Conservation (phyloP, 2,888 invertebrate species). For the Parelbella ahira region DNA sequence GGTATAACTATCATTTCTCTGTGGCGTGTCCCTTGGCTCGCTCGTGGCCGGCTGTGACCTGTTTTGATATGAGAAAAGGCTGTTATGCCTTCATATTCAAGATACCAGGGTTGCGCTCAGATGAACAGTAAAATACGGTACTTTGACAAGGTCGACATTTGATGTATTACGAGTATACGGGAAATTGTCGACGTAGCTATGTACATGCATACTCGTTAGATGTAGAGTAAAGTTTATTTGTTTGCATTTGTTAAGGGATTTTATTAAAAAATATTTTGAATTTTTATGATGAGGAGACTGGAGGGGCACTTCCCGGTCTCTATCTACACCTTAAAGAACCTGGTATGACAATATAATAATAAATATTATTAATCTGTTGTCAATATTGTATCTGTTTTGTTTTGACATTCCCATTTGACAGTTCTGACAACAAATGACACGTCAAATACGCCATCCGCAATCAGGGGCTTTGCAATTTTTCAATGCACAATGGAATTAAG, state of each 20-base stretch:
- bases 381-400: too few relatives aligned
- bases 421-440: constrained; percentile 3
- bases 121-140: constrained; percentile 23
- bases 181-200: too few relatives aligned
- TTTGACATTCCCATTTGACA: background rate
- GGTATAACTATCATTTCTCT: constrained; percentile 22
- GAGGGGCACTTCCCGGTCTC: too few relatives aligned
- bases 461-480: constrained; percentile 18
- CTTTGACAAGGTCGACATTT: constrained; percentile 17
- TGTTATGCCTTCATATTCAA: constrained; percentile 24
- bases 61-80: constrained; percentile 24
- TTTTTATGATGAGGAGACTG: too few relatives aligned
- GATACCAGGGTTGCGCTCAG: constrained; percentile 19
- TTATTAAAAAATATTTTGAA: too few relatives aligned
- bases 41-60: constrained; percentile 22
- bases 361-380: too few relatives aligned
- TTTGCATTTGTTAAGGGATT: too few relatives aligned
- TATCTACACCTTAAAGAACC: too few relatives aligned
- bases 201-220: too few relatives aligned
- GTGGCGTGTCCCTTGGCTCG: constrained; percentile 20
- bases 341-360: too few relatives aligned
- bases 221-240: too few relatives aligned
- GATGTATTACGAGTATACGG: constrained; percentile 16
- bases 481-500: constrained; percentile 26
- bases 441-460: constrained; percentile 10